Evolutionary conservation across 2,888 invertebrate species (phyloP).

Genomic region (Cerastis rubricosa): DNA sequence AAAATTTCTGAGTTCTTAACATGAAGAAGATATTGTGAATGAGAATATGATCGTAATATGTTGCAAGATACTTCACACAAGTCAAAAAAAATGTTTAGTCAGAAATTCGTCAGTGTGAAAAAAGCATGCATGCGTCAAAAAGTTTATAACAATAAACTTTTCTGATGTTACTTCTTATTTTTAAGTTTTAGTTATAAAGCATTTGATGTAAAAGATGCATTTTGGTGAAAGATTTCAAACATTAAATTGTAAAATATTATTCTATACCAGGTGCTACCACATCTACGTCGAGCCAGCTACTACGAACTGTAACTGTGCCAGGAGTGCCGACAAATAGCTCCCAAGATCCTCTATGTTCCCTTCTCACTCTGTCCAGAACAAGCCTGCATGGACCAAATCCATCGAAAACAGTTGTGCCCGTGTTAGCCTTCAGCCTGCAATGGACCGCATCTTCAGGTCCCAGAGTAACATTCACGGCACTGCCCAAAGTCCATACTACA

Average conservation of each 20-base stretch:
- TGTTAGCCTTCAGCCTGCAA: constrained; percentile 76
- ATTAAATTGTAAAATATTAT: neutral
- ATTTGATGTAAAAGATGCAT: neutral
- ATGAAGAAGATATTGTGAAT: neutral
- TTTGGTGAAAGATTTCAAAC: neutral
- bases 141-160: too few species aligned
- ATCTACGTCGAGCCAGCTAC: constrained; percentile 67
- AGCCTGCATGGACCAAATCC: constrained; percentile 81
- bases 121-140: too few species aligned
- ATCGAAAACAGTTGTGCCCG: constrained; percentile 71
- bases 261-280: constrained; percentile 58
- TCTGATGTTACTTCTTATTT: too few species aligned
- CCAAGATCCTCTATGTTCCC: constrained; percentile 78
- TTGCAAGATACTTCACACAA: neutral
- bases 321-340: constrained; percentile 70
- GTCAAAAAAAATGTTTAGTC: neutral
- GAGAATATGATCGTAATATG: too few species aligned
- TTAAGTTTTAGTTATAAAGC: neutral
- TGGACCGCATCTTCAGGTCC: constrained; percentile 80
- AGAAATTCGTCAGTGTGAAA: too few species aligned
- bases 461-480: constrained; percentile 68
- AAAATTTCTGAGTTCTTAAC: neutral
- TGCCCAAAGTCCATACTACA: constrained; percentile 60
- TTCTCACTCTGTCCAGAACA: constrained; percentile 70
- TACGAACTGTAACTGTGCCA: constrained; percentile 73